Evolutionary conservation across 2,888 invertebrate genomes (phyloP).

Genomic region (Seira musarum): DNA sequence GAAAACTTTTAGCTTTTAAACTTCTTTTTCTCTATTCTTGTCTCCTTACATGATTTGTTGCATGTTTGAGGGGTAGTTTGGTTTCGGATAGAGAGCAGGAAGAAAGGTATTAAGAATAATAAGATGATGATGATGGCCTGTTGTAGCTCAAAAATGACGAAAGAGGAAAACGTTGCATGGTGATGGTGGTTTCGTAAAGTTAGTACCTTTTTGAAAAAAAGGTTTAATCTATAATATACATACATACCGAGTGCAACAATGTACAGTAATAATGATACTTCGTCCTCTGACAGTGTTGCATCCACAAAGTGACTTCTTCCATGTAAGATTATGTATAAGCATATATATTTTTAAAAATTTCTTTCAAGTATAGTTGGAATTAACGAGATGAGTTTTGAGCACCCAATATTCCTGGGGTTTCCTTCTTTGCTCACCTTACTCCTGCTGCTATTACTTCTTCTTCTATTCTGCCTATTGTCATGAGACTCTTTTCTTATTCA

Average conservation of each 20-base stretch:
- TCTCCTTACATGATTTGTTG: conserved; percentile 26
- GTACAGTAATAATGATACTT: not conserved
- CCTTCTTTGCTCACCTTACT: conserved; percentile 58
- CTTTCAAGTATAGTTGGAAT: conserved; percentile 51
- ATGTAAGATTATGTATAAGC: too few relatives aligned
- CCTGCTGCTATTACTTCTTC: conserved; percentile 55
- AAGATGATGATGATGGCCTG: conserved; percentile 36
- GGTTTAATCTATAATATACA: conserved; percentile 19
- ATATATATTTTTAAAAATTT: too few relatives aligned
- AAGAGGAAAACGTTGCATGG: too few relatives aligned
- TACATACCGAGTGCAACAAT: conserved; percentile 13
- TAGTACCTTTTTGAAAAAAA: conserved; percentile 40
- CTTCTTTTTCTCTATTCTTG: conserved; percentile 26
- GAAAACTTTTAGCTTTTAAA: conserved; percentile 39
- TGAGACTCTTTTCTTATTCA: conserved; percentile 56
- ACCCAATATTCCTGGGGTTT: conserved; percentile 59
- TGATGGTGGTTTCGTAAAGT: too few relatives aligned
- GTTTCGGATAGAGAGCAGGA: conserved; percentile 42
- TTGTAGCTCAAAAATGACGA: conserved; percentile 48
- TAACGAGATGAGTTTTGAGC: conserved; percentile 56
- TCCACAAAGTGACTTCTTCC: too few relatives aligned
- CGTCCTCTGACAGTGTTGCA: too few relatives aligned
- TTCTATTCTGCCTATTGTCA: conserved; percentile 52
- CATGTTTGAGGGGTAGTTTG: conserved; percentile 43
- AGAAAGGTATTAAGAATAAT: conserved; percentile 56